These are phyloP conservation scores for Hippocampus barbouri DNA, from an alignment of 2,113 vertebrate species.

Conservation along the genomic window DNA sequence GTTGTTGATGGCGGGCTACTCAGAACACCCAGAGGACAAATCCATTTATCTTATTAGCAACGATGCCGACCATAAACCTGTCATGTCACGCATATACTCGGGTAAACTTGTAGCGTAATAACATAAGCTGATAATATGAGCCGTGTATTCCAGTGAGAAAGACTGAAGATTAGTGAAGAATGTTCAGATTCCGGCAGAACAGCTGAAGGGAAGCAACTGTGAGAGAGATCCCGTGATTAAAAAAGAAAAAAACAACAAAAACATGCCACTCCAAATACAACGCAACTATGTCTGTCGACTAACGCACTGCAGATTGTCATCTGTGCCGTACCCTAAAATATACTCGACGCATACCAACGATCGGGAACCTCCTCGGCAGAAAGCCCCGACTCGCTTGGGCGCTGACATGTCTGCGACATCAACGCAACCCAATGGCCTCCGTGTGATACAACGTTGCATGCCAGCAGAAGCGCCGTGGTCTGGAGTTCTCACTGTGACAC, in stretches of 20 bases:
- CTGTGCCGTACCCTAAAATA: conserved; percentile 26
- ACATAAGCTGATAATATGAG: conserved; percentile 25
- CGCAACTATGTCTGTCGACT: conserved; percentile 36
- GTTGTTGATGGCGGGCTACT: conserved; percentile 11
- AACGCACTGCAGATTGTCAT: conserved; percentile 23
- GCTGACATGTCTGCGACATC: neutral
- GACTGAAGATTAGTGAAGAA: conserved; percentile 49
- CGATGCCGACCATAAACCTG: conserved; percentile 30
- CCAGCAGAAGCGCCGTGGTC: neutral
- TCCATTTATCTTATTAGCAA: conserved; percentile 18
- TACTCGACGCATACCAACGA: neutral
- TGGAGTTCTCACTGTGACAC: conserved; percentile 11
- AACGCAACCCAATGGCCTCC: neutral
- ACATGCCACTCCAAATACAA: conserved; percentile 48
- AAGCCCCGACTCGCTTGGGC: neutral
- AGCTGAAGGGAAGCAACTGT: conserved; percentile 35
- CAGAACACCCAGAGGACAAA: conserved; percentile 17
- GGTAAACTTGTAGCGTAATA: conserved; percentile 20
- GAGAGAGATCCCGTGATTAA: conserved; percentile 38
- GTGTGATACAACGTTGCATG: conserved; percentile 28
- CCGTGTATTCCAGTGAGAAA: conserved; percentile 31
- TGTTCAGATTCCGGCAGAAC: conserved; percentile 40
- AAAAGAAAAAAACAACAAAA: conserved; percentile 15
- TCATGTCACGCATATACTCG: conserved; percentile 28
- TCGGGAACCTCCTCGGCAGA: neutral